Evolutionary conservation across 2,888 invertebrate species (phyloP), one percentile per base, ranked within the genome.

Genomic region (Ophioninae sp.): DNA sequence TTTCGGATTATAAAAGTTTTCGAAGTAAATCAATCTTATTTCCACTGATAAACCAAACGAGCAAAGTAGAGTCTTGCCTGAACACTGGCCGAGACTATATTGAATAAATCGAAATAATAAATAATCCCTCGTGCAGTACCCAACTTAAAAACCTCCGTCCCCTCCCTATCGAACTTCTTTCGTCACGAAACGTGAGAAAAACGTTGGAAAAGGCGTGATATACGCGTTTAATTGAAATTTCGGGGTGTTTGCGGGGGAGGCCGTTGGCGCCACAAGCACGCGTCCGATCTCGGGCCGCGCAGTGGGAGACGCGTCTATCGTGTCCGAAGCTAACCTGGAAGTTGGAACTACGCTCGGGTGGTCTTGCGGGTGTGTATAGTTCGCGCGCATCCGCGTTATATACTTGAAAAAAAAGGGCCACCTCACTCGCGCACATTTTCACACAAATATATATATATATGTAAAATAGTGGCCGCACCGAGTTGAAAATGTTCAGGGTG

Each of bases 301-400:
- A 23, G 44, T 51, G n/a, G 44, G 67, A 69, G 44, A 17, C 30
- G 64, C 68, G 74, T 30, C 78, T 41, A 58, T 23, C 67, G 63
- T 56, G 44, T 68, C 65, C 72, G 69, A 30, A 68, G 68, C 51
- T 41, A 69, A 87, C 88, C 89, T 90, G 90, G 86, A 91, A 91
- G 90, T 91, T 92, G 92, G 92, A 92, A 92, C 87, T 91, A 92
- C 92, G 92, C 91, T 92, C 89, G 87, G 92, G 86, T 92, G 92
- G 87, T 85, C 90, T 88, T 89, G 86, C 90, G 86, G 90, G 90
- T 89, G 90, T 90, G 90, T 88, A 88, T 77, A 84, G 79, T 64
- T 73, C 72, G 82, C 83, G 84, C 63, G 84, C 84, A 84, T 85
- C 84, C 84, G 84, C 75, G 67, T 73, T 61, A 58, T 59, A 39